Conservation (phyloP, 2,888 invertebrate species). For the Synergus laeviventris region DNA sequence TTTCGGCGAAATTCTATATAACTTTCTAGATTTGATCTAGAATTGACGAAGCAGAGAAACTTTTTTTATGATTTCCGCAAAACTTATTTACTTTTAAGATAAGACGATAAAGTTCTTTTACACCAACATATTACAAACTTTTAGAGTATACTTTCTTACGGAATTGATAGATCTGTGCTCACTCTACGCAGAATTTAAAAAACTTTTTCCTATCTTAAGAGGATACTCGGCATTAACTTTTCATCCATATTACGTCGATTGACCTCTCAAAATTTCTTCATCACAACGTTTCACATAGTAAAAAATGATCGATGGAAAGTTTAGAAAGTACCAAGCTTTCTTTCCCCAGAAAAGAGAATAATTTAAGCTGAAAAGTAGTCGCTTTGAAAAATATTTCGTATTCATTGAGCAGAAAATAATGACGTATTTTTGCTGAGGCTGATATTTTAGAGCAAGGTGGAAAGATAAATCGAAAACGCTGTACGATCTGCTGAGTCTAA, state of each 20-base stretch:
- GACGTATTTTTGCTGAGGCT: constrained; percentile 32
- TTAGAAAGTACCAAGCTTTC: not conserved
- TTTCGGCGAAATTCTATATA: not conserved
- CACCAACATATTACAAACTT: not conserved
- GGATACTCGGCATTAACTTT: not conserved
- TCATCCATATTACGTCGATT: not conserved
- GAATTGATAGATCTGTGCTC: not conserved
- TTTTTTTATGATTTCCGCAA: not conserved
- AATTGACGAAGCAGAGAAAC: not conserved
- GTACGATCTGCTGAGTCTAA: constrained; percentile 33
- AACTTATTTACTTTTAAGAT: not conserved
- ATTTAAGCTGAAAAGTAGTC: not conserved
- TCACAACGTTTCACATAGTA: not conserved
- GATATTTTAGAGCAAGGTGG: not conserved
- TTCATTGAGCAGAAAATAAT: constrained; percentile 34
- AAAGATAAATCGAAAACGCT: constrained; percentile 15
- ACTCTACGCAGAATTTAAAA: not conserved
- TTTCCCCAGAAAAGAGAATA: not conserved
- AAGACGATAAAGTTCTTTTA: not conserved
- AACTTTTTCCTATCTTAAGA: not conserved
- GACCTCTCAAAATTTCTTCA: not conserved
- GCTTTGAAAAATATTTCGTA: not conserved
- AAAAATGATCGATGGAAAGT: not conserved
- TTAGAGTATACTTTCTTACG: not conserved
- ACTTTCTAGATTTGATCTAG: no score